phyloP scores from a whole-genome alignment of 2,888 invertebrate species.

The Drosophila melanosoma region DNA sequence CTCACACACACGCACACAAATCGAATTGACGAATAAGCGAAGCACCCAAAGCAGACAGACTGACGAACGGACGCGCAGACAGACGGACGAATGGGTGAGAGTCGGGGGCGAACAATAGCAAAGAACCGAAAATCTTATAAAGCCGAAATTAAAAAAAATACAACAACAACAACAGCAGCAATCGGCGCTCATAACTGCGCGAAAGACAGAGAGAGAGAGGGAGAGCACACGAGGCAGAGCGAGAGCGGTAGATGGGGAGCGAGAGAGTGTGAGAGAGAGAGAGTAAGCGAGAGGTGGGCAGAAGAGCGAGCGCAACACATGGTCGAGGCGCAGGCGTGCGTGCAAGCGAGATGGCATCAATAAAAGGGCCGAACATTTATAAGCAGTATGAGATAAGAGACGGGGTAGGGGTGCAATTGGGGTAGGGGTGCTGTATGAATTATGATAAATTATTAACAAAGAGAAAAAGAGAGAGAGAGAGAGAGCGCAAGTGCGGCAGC shows the following conservation, averaged over 20 bases:
- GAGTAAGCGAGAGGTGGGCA: constrained; percentile 32
- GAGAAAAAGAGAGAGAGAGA: constrained; percentile 21
- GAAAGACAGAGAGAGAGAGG: constrained; percentile 36
- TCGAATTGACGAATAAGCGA: constrained; percentile 77
- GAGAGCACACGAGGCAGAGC: constrained; percentile 33
- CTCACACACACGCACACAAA: constrained; percentile 26
- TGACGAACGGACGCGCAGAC: constrained; percentile 28
- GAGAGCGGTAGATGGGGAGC: constrained; percentile 46
- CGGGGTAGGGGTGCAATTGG: neutral
- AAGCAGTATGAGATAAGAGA: neutral
- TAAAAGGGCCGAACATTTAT: constrained; percentile 54
- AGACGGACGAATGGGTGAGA: constrained; percentile 3
- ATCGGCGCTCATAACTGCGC: constrained; percentile 71
- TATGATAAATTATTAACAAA: constrained; percentile 83
- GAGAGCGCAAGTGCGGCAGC: constrained; percentile 28
- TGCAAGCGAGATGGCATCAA: constrained; percentile 64
- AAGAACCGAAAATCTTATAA: constrained; percentile 77
- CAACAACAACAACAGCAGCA: constrained; percentile 46
- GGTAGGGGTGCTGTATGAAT: constrained; percentile 73
- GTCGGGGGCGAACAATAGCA: constrained; percentile 56
- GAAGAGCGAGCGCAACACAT: constrained; percentile 57
- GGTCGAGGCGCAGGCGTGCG: constrained; percentile 51
- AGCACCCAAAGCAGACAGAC: constrained; percentile 64
- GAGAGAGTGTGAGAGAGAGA: constrained; percentile 30
- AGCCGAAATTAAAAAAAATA: constrained; percentile 77